Evolutionary conservation across 2,888 invertebrate species (phyloP), one percentile per base, ranked within the genome.

Genomic region (Crepidodera aurea): DNA sequence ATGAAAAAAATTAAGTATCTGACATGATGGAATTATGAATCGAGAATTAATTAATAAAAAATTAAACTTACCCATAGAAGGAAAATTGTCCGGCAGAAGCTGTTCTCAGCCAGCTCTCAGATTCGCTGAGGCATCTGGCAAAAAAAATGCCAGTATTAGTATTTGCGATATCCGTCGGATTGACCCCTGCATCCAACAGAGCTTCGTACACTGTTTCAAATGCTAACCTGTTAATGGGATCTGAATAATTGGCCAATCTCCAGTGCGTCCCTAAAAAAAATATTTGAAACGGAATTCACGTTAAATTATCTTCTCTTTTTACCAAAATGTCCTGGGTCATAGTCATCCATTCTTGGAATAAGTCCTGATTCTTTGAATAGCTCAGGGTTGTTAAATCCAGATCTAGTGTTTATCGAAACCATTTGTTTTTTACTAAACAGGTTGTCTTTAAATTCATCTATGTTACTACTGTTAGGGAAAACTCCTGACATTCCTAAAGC

Each of bases 341-440:
- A 87, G 71, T 84, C 84, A 4, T 74, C 69, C 0, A 86, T 76
- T 8, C 81, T 75, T 54, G 79, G 78, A 1, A 87, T 83, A 78
- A 91, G 91, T 19, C 92, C 93, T 0, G 87, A 86, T 5, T 90
- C 82, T 71, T 79, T 77, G 0, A 85, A 85, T 13, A 85, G 81
- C 69, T 85, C 84, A 1, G 82, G 81, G 69, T 84, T 87, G 15
- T 84, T 83, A 22, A 86, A 82, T 61, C 85, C 84, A 93, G 93
- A 94, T 68, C 94, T 85, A 32, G 90, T 85, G 74, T 92, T 92
- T 29, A 88, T 91, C 56, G 93, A 92, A 62, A 94, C 88, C 83
- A 95, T 87, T 75, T 96, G 94, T 70, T 91, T 86, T 78, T 90
- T 90, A 75, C 88, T 88, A 71, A 89, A 86, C 13, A 94, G 83